Conservation (phyloP, 2,797 vertebrate genomes). For the Arremon brunneinucha region DNA sequence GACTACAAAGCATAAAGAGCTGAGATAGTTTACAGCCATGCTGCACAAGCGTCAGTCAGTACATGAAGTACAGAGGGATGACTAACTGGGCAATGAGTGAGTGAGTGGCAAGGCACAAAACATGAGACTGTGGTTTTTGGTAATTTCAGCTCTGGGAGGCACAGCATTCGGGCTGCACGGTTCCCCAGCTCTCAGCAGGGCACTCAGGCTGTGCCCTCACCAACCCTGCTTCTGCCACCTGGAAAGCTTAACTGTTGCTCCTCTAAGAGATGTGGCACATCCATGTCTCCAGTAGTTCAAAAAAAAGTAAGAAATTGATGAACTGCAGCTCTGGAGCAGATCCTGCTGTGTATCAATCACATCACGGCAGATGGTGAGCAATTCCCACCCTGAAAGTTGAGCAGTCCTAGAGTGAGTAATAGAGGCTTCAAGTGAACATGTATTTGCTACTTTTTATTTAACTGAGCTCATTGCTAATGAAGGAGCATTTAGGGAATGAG, state of each 20-base stretch:
- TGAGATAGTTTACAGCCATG: background rate
- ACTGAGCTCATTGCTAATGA: background rate
- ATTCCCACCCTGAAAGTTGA: background rate
- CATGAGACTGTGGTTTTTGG: accelerated
- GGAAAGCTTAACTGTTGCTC: background rate
- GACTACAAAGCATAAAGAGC: background rate
- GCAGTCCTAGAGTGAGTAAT: background rate
- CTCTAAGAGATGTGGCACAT: background rate
- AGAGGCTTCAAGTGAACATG: background rate
- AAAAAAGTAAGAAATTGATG: background rate
- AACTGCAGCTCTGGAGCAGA: background rate
- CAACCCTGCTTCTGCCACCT: background rate
- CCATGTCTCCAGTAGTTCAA: background rate
- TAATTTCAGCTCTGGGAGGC: background rate
- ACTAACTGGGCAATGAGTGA: background rate
- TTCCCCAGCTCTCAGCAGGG: background rate
- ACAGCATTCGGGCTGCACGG: background rate
- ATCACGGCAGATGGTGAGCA: background rate
- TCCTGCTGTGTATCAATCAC: background rate
- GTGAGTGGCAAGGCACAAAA: background rate
- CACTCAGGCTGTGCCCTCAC: accelerated
- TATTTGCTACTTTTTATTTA: background rate
- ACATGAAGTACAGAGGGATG: background rate
- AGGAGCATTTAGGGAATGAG: background rate
- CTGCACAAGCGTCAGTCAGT: background rate